Base-by-base conservation (phyloP, 2,888 invertebrate genomes). In the Ormyrus thymus region DNA sequence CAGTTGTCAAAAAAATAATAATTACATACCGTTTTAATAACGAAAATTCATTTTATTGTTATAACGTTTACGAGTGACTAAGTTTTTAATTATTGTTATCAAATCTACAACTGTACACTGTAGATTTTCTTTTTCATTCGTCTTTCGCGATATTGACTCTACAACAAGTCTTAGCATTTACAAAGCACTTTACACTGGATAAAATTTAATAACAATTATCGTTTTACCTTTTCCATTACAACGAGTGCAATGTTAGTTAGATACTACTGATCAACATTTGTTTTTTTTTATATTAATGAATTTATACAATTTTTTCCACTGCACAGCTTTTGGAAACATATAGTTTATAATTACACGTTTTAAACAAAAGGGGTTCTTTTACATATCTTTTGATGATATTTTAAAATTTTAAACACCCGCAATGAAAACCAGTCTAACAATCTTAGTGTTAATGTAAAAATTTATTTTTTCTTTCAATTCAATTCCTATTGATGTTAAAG, bases 21-120 rank as follows among this genome's bases (percentile, higher is more conserved):
- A 61, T 70, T 58, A 29, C 58, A 65, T 45, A 62, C 11, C 46
- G 9, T 45, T 29, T 11, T 51, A 69, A 56, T 46, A 69, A 69
- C 62, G 56, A 53, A 78, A 69, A 62, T 73, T 8, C 10, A 29
- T 68, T 58, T 68, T 46, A 43, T 56, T 3, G 62, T 10, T n/a
- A 51, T 50, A 71, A 75, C 48, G 58, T 62, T 58, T 51, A 77
- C 51, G 58, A 68, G 45, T 73, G 29, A 29, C 50, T 75, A 79
- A 1, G n/a, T 29, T 65, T 77, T 59, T 71, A 77, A 80, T 78
- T 80, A 75, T 78, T 80, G 65, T 78, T 78, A 81, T 15, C 59
- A 48, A 72, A 55, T 29, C 72, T 53, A 70, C 61, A 51, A 62
- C 66, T 78, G 78, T 78, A 78, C 71, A 78, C 69, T 74, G 59